phyloP scores from a whole-genome alignment of 2,888 invertebrate genomes.

The Erebia ligea region DNA sequence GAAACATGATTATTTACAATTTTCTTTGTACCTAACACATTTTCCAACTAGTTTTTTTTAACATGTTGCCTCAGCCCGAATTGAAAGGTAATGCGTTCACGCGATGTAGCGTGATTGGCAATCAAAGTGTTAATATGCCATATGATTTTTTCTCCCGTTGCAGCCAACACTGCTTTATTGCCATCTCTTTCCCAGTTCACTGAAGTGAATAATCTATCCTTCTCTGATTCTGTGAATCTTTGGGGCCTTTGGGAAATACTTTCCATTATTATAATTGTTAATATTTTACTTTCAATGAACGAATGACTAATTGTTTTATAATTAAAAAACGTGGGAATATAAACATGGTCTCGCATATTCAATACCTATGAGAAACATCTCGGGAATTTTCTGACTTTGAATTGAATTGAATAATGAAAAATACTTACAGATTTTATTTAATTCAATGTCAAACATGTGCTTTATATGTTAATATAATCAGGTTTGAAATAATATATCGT shows the following conservation, averaged over 20 bases:
- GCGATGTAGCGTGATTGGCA: no score
- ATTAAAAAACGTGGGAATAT: not conserved
- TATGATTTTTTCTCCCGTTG: no score
- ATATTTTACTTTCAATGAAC: conserved; percentile 1
- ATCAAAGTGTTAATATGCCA: no score
- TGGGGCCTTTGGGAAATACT: not conserved
- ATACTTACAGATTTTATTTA: not conserved
- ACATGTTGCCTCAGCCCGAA: no score
- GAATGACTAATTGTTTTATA: not conserved
- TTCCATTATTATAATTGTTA: not conserved
- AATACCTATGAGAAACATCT: not conserved
- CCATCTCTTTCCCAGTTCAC: no score
- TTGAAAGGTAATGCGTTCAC: no score
- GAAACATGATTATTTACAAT: no score
- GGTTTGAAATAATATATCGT: not conserved
- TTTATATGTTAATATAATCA: not conserved
- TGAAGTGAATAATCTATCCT: no score
- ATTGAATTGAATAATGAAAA: not conserved
- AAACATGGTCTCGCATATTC: not conserved
- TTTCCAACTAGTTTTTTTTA: no score
- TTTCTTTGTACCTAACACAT: no score
- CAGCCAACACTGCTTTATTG: no score
- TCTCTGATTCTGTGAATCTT: no score
- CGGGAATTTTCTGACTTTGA: not conserved
- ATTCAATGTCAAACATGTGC: not conserved